A percentile compares a stretch with the other conserved stretches of the same genome.
phyloP scores from a whole-genome alignment of 2,888 invertebrate species.

The Apamea sordens region DNA sequence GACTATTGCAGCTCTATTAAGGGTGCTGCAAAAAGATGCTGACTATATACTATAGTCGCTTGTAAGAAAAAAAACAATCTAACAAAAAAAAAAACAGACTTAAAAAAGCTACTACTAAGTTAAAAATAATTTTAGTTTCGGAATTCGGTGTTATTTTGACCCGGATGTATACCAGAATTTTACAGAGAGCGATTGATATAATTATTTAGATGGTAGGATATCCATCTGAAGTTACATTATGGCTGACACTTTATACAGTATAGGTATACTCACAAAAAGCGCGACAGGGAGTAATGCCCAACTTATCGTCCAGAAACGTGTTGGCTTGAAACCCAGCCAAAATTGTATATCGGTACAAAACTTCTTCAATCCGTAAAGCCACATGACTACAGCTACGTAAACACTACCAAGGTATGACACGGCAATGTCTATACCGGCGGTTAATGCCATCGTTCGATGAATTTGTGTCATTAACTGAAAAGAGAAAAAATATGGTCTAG shows the following conservation, averaged over 20 bases:
- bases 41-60: no score
- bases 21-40: no score
- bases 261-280: constrained; percentile 75
- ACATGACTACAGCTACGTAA: constrained; percentile 80
- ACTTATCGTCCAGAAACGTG: constrained; percentile 78
- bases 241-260: neutral
- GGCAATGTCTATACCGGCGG: constrained; percentile 70
- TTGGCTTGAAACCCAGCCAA: constrained; percentile 84
- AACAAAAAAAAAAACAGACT: no score
- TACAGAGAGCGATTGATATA: neutral
- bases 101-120: no score
- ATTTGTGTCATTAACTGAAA: constrained; percentile 68
- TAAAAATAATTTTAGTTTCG: no score
- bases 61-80: no score
- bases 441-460: constrained; percentile 58
- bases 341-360: constrained; percentile 82
- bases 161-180: neutral
- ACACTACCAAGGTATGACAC: constrained; percentile 77
- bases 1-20: no score
- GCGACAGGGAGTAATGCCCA: constrained; percentile 78
- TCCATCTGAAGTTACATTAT: neutral
- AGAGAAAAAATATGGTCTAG: neutral
- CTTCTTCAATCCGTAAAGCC: constrained; percentile 80
- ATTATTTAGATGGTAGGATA: neutral
- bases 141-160: no score